phyloP scores from a whole-genome alignment of 2,113 vertebrate genomes.

The Hemibates koningsi region DNA sequence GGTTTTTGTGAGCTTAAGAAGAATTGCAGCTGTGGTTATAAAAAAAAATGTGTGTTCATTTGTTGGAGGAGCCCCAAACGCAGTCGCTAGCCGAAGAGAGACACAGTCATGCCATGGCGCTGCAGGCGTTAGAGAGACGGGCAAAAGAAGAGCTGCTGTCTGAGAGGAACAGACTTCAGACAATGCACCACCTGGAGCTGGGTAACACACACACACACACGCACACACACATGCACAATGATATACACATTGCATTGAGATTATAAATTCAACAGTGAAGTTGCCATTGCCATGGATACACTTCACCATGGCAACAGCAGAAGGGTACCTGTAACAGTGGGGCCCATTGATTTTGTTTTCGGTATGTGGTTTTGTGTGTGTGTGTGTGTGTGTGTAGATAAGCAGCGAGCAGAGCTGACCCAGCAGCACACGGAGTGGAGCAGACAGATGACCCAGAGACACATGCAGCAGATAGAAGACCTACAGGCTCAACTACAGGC shows the following conservation, averaged over 20 bases:
- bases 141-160: slow-evolving; percentile 78
- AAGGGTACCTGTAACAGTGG: slow-evolving; percentile 51
- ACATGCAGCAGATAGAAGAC: slow-evolving; percentile 83
- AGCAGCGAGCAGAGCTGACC: slow-evolving; percentile 80
- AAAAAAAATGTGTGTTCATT: neutral
- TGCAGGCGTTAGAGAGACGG: slow-evolving; percentile 78
- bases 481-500: slow-evolving; percentile 78
- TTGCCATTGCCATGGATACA: slow-evolving; percentile 66
- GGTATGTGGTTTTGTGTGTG: neutral
- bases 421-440: slow-evolving; percentile 81
- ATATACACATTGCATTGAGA: slow-evolving; percentile 27
- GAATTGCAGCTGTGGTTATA: neutral
- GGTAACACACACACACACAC: slow-evolving; percentile 68
- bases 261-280: slow-evolving; percentile 56
- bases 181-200: slow-evolving; percentile 77
- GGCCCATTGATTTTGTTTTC: slow-evolving; percentile 36
- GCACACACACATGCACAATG: neutral
- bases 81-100: slow-evolving; percentile 74
- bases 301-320: slow-evolving; percentile 67
- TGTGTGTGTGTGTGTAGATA: slow-evolving; percentile 69
- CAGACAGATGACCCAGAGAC: slow-evolving; percentile 76
- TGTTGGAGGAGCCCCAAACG: slow-evolving; percentile 70
- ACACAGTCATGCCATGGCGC: slow-evolving; percentile 73
- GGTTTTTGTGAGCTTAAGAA: neutral
- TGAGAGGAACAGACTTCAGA: slow-evolving; percentile 78